Evolutionary conservation across 2,113 vertebrate species (phyloP), one percentile per base, ranked within the genome.

Genomic region (Oncorhynchus masou): DNA sequence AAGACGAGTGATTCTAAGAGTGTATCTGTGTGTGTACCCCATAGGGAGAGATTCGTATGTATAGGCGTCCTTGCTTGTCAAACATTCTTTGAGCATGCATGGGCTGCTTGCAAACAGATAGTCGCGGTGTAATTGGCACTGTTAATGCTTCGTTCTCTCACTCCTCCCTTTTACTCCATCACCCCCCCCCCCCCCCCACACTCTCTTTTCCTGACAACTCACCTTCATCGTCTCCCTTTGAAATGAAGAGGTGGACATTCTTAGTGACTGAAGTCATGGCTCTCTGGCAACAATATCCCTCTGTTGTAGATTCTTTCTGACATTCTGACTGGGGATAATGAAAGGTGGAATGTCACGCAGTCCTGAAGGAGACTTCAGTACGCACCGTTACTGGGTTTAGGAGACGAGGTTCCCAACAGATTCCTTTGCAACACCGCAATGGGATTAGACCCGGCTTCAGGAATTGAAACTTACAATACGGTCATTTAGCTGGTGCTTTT

Each of bases 171-270:
- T 13, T 29, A 2, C 20, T 20, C 60, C 16, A 27, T 27, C 27
- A 27, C 3, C 3, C 27, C 27, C 3, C 27, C 27, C 25, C 29
- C 29, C 70, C 81, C 20, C 27, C 25, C 29, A 4, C 70, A 80
- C 20, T 13, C 81, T 48, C 66, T 70, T 48, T 31, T 70, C 7
- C 34, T 27, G 4, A 49, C 51, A 24, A 45, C 7, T 8, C 20
- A 20, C 73, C 74, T 81, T 83, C 48, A 80, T 69, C 45, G 11
- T 81, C 29, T 76, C 73, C 81, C 80, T 80, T 83, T 84, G 84
- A 88, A 69, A 85, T 73, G 79, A 83, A 86, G 74, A 79, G 74
- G 82, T 78, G 76, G 78, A 82, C 88, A 87, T 90, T 87, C 80
- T 74, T 66, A 57, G 77, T 75, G 80, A 86, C 80, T 51, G 49